Evolutionary conservation across 2,113 vertebrate genomes (phyloP).

Genomic region (Dinomys branickii): DNA sequence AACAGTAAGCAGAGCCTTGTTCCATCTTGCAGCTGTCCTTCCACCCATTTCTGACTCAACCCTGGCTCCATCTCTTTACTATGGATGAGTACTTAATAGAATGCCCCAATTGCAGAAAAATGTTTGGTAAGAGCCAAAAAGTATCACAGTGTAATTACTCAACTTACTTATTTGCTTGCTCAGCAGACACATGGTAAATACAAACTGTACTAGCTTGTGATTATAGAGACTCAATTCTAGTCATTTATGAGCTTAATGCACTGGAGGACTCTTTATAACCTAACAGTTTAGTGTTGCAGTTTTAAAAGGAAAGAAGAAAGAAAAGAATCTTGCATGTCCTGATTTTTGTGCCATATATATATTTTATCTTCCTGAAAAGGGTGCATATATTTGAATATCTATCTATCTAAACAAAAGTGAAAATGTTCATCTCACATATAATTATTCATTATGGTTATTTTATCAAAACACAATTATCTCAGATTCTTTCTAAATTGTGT

Average conservation of each 20-base stretch:
- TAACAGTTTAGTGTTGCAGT: background rate
- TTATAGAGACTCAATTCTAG: background rate
- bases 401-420: background rate
- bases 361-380: background rate
- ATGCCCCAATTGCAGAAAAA: background rate
- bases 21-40: background rate
- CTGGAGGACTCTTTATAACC: background rate
- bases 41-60: background rate
- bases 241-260: background rate
- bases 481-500: background rate
- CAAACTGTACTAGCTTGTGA: background rate
- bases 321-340: background rate
- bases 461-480: background rate
- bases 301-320: background rate
- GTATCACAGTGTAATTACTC: slow-evolving; percentile 9
- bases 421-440: background rate
- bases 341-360: background rate
- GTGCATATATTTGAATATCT: background rate
- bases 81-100: background rate
- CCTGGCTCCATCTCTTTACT: background rate
- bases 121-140: slow-evolving; percentile 47
- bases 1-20: background rate
- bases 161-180: background rate
- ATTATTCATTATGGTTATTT: background rate
- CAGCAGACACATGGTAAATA: background rate